Evolutionary conservation across 2,888 invertebrate species (phyloP).

Genomic region (Dendrolimus pini): DNA sequence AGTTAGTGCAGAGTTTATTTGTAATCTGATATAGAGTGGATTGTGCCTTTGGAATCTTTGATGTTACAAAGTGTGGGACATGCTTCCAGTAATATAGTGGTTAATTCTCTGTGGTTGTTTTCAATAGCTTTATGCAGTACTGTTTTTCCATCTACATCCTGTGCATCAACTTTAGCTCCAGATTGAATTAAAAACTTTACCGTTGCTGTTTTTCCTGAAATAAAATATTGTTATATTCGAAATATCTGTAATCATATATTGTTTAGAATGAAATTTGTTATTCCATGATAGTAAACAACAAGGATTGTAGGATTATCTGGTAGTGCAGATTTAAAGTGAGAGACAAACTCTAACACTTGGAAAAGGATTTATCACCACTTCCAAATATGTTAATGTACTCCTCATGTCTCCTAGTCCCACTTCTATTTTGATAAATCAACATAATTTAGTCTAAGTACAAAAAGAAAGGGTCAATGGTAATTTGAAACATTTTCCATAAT

Average conservation of each 20-base stretch:
- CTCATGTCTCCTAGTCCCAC: too few relatives aligned
- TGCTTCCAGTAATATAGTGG: slow-evolving; percentile 49
- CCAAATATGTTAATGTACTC: too few relatives aligned
- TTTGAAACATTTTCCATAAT: too few relatives aligned
- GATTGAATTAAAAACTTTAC: slow-evolving; percentile 80
- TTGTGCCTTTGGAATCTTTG: slow-evolving; percentile 50
- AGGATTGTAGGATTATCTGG: too few relatives aligned
- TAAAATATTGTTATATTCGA: slow-evolving; percentile 5
- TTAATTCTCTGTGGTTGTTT: slow-evolving; percentile 65
- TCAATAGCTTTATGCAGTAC: slow-evolving; percentile 85
- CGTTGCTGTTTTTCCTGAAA: slow-evolving; percentile 79
- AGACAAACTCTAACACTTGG: too few relatives aligned
- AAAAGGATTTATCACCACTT: too few relatives aligned
- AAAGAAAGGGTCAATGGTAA: too few relatives aligned
- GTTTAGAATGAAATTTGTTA: too few relatives aligned
- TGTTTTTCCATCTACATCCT: slow-evolving; percentile 89
- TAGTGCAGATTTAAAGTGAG: too few relatives aligned
- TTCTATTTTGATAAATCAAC: too few relatives aligned
- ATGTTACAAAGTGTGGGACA: slow-evolving; percentile 45
- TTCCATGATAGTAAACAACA: too few relatives aligned
- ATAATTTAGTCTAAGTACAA: too few relatives aligned
- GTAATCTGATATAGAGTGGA: slow-evolving; percentile 32
- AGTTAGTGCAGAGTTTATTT: neutral
- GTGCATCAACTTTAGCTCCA: slow-evolving; percentile 78
- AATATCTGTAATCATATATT: neutral